These are phyloP conservation scores for Sapajus apella DNA, from an alignment of 2,113 vertebrate species.

Conservation along the genomic window DNA sequence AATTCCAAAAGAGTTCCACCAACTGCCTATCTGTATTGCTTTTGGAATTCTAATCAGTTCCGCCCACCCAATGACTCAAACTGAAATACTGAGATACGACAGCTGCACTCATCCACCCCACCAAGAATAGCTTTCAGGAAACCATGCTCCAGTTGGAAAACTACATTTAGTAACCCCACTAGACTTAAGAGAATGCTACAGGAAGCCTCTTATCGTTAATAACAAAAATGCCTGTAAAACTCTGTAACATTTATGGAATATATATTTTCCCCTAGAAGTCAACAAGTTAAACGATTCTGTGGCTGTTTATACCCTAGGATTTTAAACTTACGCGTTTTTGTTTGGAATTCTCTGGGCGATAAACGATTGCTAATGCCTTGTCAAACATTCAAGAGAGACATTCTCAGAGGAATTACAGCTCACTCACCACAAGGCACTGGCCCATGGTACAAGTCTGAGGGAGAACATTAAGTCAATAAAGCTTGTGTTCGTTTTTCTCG, in stretches of 20 bases:
- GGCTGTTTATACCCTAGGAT: background rate
- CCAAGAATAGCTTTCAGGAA: conserved; percentile 85
- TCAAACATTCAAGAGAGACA: background rate
- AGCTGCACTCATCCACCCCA: conserved; percentile 71
- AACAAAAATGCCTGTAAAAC: background rate
- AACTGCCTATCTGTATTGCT: conserved; percentile 17
- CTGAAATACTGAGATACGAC: conserved; percentile 78
- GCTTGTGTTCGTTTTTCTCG: background rate
- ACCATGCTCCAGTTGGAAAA: conserved; percentile 72
- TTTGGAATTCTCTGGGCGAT: background rate
- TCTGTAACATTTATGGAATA: background rate
- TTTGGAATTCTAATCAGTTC: conserved; percentile 77
- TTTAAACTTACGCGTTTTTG: background rate
- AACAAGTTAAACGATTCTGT: background rate
- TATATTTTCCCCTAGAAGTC: background rate
- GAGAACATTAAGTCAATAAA: background rate
- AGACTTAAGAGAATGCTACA: background rate
- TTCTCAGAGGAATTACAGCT: background rate
- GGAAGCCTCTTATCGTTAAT: conserved; percentile 9
- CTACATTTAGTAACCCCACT: conserved; percentile 52
- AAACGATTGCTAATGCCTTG: background rate
- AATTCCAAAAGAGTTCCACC: conserved; percentile 54
- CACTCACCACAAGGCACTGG: background rate
- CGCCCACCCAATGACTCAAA: conserved; percentile 68
- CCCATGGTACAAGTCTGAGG: background rate